Percentiles rank a stretch among this genome's conserved stretches.
Evolutionary conservation across 2,797 vertebrate genomes (phyloP).

Genomic region (Aphelocoma californica): DNA sequence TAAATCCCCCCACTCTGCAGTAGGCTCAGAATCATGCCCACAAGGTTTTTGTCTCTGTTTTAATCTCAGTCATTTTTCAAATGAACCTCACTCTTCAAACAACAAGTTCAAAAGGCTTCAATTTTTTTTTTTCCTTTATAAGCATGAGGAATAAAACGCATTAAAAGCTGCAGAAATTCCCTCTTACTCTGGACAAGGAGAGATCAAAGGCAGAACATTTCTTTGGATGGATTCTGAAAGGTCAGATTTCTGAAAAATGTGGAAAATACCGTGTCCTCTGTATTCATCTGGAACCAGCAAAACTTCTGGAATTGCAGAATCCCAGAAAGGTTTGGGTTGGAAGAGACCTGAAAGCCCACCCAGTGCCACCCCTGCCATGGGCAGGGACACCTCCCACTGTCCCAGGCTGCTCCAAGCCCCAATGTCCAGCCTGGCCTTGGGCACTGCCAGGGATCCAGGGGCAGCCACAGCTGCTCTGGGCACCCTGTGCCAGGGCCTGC

Average conservation of each 20-base stretch:
- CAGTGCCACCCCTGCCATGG: background rate
- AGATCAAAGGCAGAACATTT: background rate
- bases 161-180: background rate
- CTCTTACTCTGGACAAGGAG: background rate
- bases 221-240: background rate
- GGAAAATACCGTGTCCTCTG: fast-evolving
- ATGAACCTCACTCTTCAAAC: background rate
- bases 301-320: background rate
- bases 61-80: background rate
- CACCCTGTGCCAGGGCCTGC: too few relatives aligned
- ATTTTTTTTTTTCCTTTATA: background rate
- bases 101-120: background rate
- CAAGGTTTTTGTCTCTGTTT: background rate
- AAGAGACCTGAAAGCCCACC: fast-evolving
- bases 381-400: background rate
- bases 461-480: too few relatives aligned
- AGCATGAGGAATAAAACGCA: background rate
- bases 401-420: background rate
- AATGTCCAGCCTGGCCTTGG: too few relatives aligned
- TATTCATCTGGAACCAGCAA: background rate
- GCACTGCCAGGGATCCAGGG: too few relatives aligned
- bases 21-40: background rate
- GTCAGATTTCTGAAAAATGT: background rate
- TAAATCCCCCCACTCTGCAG: background rate
- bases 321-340: background rate